Evolutionary conservation across 2,797 vertebrate species (phyloP), one percentile per base, ranked within the genome.

Genomic region (Tangara arthus): DNA sequence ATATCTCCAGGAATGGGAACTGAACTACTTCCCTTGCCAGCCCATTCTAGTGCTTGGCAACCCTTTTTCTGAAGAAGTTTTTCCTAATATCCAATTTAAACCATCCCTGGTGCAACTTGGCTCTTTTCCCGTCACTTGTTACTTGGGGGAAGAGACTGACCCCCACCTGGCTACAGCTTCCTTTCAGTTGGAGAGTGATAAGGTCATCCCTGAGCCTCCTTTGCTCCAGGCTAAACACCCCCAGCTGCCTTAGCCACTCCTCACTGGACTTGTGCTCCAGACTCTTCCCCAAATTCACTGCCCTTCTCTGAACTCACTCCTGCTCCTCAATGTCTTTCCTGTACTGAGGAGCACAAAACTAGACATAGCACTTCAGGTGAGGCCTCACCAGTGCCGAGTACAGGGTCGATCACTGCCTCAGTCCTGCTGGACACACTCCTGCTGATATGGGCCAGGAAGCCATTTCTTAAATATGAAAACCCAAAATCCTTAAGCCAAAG

Each of bases 341-440:
- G 27, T 5, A 28, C 27, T 21, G 16, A 63, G 8, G 35, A 16
- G 8, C 42, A 18, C 56, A 63, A 20, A 63, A 56, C 35, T 42
- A 42, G 27, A 56, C 15, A 56, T 9, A 44, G 23, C 9, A 50
- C 28, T 35, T 3, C 2, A 63, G 17, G n/a, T 23, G 28, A 34
- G 17, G 37, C 30, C 30, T 64, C 37, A 52, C 5, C 44, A 39
- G 20, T 2, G 24, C 37, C 0, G 0, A 32, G 39, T 4, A 35
- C 30, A 61, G 11, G 13, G 11, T 1, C 1, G 0, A 27, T 22
- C 35, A 32, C 41, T 34, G 30, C 12, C 30, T 26, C 30, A 37
- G 42, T 34, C 28, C n/a, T 64, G 37, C 37, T 27, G 37, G 57
- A 21, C 5, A 19, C 28, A 12, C n/a, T 27, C 8, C 0, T 27